Percentiles rank a stretch among this genome's conserved stretches.
Conservation (phyloP, 2,113 vertebrate genomes). For the Trematocara unimaculatum region DNA sequence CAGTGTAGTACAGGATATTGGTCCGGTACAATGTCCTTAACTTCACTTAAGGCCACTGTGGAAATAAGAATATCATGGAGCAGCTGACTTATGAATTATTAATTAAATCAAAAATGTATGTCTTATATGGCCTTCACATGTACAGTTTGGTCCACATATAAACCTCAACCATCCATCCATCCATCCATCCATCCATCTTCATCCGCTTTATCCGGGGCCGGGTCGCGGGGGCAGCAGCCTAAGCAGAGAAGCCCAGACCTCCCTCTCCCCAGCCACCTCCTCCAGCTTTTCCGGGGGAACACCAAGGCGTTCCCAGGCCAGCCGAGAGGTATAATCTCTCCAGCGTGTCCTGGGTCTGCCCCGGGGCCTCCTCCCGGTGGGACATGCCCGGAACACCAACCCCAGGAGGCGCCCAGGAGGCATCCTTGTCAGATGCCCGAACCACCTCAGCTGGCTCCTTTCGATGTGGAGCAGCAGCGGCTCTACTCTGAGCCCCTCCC, state of each 20-base stretch:
- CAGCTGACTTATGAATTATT: background rate
- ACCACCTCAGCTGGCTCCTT: background rate
- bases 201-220: fast-evolving
- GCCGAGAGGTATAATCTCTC: background rate
- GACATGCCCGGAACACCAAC: fast-evolving
- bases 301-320: background rate
- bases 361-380: fast-evolving
- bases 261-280: background rate
- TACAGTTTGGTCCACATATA: background rate
- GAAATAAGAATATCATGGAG: background rate
- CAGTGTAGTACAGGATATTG: background rate
- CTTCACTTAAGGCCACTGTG: background rate
- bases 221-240: fast-evolving
- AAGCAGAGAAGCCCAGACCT: background rate
- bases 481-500: fast-evolving
- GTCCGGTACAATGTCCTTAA: background rate
- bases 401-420: background rate
- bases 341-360: fast-evolving
- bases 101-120: background rate
- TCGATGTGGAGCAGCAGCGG: fast-evolving
- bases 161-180: background rate
- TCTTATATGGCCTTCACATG: background rate
- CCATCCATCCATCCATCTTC: background rate
- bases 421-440: background rate
- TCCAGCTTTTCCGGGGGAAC: background rate